Percentiles rank a stretch among this genome's conserved stretches.
Conservation (phyloP, 2,113 vertebrate species). For the Choloepus hoffmanni region DNA sequence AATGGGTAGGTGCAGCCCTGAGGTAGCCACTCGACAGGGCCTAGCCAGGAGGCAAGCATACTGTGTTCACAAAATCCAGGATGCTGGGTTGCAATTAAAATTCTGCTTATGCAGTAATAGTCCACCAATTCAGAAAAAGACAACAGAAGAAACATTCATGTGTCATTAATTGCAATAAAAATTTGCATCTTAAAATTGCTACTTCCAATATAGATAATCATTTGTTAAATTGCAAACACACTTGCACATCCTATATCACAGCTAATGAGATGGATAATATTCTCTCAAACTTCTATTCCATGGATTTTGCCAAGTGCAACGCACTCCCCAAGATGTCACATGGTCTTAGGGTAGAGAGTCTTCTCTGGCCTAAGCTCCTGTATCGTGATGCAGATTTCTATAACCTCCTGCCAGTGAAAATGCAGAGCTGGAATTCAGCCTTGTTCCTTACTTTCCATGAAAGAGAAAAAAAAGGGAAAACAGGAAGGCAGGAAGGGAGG, state of each 20-base stretch:
- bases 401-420: no score
- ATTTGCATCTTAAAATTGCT: not conserved
- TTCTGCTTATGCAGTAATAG: not conserved
- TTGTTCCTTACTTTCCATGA: not conserved
- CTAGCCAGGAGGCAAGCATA: not conserved
- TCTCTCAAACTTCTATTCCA: not conserved
- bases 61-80: not conserved
- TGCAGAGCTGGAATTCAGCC: not conserved
- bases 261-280: not conserved
- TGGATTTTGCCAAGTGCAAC: fast-evolving
- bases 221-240: not conserved
- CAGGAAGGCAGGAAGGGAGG: no score
- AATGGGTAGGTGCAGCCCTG: not conserved
- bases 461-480: not conserved
- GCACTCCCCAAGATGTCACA: not conserved
- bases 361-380: not conserved
- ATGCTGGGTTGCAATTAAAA: not conserved
- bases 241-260: not conserved
- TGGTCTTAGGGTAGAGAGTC: not conserved
- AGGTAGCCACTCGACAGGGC: fast-evolving
- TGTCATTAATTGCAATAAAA: not conserved
- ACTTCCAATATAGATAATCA: not conserved
- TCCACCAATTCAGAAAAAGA: not conserved
- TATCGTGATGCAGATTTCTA: not conserved
- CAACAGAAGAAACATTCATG: not conserved